These are phyloP conservation scores for Orchesellides sinensis DNA, from an alignment of 2,888 invertebrate species.

Conservation along the genomic window DNA sequence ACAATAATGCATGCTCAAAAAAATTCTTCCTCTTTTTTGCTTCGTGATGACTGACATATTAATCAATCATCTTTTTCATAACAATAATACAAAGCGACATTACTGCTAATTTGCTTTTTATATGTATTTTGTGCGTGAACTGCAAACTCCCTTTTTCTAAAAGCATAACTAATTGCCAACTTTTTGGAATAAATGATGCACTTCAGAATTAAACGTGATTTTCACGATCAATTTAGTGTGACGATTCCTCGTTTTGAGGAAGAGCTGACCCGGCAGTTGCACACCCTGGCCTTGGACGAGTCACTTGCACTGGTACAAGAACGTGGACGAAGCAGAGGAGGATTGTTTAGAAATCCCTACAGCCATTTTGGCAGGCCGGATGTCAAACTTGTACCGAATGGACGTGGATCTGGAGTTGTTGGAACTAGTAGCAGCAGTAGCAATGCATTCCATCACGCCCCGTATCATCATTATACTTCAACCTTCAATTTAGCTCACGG, in stretches of 20 bases:
- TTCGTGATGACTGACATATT: not conserved
- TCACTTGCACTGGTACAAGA: conserved; percentile 75
- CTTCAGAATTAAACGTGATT: not conserved
- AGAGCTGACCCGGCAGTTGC: conserved; percentile 74
- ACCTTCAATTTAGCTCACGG: conserved; percentile 68
- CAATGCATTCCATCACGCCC: conserved; percentile 61
- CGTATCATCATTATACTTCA: conserved; percentile 70
- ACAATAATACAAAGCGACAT: no score
- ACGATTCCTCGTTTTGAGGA: conserved; percentile 72
- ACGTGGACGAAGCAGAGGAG: conserved; percentile 67
- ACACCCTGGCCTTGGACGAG: conserved; percentile 75
- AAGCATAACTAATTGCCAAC: not conserved
- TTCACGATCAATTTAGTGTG: conserved; percentile 63
- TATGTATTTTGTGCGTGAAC: not conserved
- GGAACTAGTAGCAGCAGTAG: conserved; percentile 44
- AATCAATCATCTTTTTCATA: not conserved
- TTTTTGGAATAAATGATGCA: conserved; percentile 8
- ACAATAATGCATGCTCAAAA: not conserved
- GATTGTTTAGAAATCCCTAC: conserved; percentile 75
- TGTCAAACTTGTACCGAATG: conserved; percentile 72
- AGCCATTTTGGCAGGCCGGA: conserved; percentile 75
- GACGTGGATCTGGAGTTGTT: conserved; percentile 59
- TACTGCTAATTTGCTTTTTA: no score
- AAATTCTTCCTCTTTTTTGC: no score
- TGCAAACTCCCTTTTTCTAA: not conserved